Percentiles rank a stretch among this genome's conserved stretches.
Conservation (phyloP, 2,113 vertebrate species). For the cattle (Bos taurus) region ARS-UCD2.0 NC_037336.1:84056501-84057000, state of each 20-base stretch:
- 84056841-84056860: constrained; percentile 82
- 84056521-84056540: neutral
- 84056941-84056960: neutral
- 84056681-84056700: neutral
- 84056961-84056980: neutral
- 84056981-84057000: neutral
- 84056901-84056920: constrained; percentile 81
- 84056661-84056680: neutral
- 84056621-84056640: neutral
- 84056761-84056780: constrained; percentile 11
- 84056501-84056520: neutral
- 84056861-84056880: constrained; percentile 84
- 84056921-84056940: neutral
- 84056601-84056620: neutral
- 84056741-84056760: neutral
- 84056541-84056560: neutral
- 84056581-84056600: neutral
- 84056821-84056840: constrained; percentile 88
- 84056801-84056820: constrained; percentile 87
- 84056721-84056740: neutral
- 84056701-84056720: neutral
- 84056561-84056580: neutral
- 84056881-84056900: constrained; percentile 83
- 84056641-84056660: neutral
- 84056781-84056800: constrained; percentile 82